Evolutionary conservation across 2,888 invertebrate genomes (phyloP).

Genomic region (Rhagophthalmus giganteus): DNA sequence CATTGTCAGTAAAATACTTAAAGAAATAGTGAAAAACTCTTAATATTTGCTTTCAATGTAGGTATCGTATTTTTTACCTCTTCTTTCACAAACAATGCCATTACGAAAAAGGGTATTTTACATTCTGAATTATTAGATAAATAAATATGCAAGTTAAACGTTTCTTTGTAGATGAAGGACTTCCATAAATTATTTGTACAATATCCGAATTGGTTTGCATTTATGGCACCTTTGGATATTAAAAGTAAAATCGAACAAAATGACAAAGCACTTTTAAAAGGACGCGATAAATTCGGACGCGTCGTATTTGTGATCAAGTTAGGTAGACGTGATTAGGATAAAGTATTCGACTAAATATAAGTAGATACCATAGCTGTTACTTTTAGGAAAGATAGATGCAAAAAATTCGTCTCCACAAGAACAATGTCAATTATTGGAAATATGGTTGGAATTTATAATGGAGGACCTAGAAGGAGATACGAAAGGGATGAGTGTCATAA

Average conservation of each 20-base stretch:
- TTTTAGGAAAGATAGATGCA: constrained; percentile 16
- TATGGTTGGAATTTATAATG: constrained; percentile 51
- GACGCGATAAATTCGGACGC: neutral
- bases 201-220: constrained; percentile 3
- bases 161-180: neutral
- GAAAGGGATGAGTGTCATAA: constrained; percentile 49
- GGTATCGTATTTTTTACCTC: no score
- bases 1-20: no score
- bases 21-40: no score
- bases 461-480: constrained; percentile 44
- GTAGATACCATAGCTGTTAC: neutral
- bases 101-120: no score
- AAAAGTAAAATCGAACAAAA: neutral
- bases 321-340: no score
- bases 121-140: no score
- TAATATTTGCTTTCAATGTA: no score
- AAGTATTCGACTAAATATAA: no score
- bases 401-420: constrained; percentile 28
- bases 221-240: neutral
- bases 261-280: constrained; percentile 1
- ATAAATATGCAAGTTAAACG: no score
- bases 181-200: neutral
- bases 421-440: constrained; percentile 41
- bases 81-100: no score
- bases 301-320: neutral